Evolutionary conservation across 2,888 invertebrate species (phyloP), one percentile per base, ranked within the genome.

Genomic region (Agrilus biguttatus): DNA sequence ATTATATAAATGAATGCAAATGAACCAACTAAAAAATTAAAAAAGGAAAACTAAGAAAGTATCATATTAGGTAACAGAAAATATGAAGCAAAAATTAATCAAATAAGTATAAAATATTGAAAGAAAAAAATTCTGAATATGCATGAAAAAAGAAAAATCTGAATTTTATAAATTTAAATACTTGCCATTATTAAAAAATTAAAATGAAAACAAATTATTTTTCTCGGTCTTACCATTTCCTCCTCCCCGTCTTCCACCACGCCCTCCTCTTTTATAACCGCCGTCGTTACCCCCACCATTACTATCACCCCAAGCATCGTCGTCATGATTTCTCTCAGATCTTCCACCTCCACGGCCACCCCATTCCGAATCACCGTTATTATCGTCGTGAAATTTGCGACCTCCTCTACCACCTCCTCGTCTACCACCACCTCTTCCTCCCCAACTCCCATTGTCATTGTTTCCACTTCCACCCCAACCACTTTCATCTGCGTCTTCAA

Each of bases 231-330:
- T 35, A 12, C 32, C 40, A 41, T 39, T 23, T 33, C 42, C 38
- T 14, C 36, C 35, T 19, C 37, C 40, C 13, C 42, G 40, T 8
- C 45, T 37, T 33, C 49, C 45, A 34, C 49, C 47, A 17, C 48
- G 43, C 8, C 47, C 46, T 12, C 47, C 46, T 10, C 47, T 46
- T 14, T 41, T 39, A n/a, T 38, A 14, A 12, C 41, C 40, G 5
- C 44, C 47, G 14, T 10, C 28, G 10, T 28, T 28, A 7, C 50
- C 45, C 51, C 55, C 69, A 23, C 67, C 67, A 0, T 66, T 68
- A 2, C 63, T 62, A 33, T 61, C 63, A 12, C 59, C 67, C n/a
- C 55, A 48, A 45, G 50, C 50, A 14, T 49, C 46, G 8, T 52
- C 50, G 14, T 53, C 46, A 8, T 50, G 49, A 13, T 51, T 47